Evolutionary conservation across 2,888 invertebrate genomes (phyloP).

Genomic region (Ethmia dodecea): DNA sequence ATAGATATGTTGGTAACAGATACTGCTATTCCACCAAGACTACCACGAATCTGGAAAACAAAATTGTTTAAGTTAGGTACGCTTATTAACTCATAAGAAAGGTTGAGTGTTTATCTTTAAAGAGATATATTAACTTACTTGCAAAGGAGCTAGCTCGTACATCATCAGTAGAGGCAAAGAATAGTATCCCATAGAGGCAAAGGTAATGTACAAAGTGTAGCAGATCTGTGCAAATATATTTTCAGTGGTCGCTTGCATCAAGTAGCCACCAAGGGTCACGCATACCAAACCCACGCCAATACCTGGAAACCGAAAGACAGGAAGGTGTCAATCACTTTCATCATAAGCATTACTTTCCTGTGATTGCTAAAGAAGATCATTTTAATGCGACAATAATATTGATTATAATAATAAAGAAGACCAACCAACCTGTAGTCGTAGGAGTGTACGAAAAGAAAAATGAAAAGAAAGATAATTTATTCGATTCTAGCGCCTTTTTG

Average conservation of each 20-base stretch:
- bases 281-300: slow-evolving; percentile 33
- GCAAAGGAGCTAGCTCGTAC: slow-evolving; percentile 50
- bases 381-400: no score
- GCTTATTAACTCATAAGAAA: no score
- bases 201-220: slow-evolving; percentile 31
- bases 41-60: slow-evolving; percentile 71
- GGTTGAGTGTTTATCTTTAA: not conserved
- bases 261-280: slow-evolving; percentile 24
- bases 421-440: no score
- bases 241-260: slow-evolving; percentile 16
- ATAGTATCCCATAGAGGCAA: slow-evolving; percentile 43
- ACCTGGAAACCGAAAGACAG: slow-evolving; percentile 42
- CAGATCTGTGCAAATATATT: slow-evolving; percentile 31
- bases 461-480: no score
- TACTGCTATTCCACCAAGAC: slow-evolving; percentile 77
- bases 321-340: slow-evolving; percentile 40
- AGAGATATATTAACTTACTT: slow-evolving; percentile 30
- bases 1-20: slow-evolving; percentile 35
- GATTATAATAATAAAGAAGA: no score
- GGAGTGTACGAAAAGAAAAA: no score
- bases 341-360: slow-evolving; percentile 35
- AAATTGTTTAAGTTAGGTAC: not conserved
- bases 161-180: slow-evolving; percentile 44
- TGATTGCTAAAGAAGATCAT: slow-evolving; percentile 35
- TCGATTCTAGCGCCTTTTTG: no score